phyloP scores from a whole-genome alignment of 2,797 vertebrate species.

The Peromyscus aztecus region DNA sequence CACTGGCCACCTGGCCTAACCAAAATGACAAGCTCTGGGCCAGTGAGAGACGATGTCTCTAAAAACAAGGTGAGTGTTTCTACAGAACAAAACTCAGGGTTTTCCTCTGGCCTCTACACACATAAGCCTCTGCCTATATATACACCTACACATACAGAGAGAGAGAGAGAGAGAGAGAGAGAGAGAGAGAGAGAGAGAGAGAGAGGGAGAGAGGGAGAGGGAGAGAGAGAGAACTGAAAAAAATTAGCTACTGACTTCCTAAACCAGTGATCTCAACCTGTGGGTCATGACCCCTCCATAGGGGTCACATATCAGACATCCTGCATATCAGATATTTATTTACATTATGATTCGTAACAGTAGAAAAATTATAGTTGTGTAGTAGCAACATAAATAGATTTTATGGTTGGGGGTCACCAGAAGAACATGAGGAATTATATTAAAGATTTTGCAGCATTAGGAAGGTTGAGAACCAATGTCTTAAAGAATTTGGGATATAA shows the following conservation, averaged over 20 bases:
- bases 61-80: not conserved
- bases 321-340: not conserved
- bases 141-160: not conserved
- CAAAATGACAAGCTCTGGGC: not conserved
- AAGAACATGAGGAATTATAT: not conserved
- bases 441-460: not conserved
- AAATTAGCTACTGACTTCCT: not conserved
- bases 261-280: not conserved
- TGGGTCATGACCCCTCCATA: not conserved
- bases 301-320: not conserved
- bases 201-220: too few species aligned
- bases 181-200: too few species aligned
- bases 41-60: not conserved
- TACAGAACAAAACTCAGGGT: not conserved
- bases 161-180: too few species aligned
- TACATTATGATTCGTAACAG: not conserved
- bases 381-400: not conserved
- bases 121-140: not conserved
- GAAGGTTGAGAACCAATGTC: not conserved
- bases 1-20: not conserved
- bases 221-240: not conserved
- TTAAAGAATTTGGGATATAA: not conserved
- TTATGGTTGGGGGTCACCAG: not conserved
- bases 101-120: not conserved
- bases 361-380: not conserved